These are phyloP conservation scores for Drosophila stalkeri DNA, from an alignment of 2,888 invertebrate species.

Conservation along the genomic window DNA sequence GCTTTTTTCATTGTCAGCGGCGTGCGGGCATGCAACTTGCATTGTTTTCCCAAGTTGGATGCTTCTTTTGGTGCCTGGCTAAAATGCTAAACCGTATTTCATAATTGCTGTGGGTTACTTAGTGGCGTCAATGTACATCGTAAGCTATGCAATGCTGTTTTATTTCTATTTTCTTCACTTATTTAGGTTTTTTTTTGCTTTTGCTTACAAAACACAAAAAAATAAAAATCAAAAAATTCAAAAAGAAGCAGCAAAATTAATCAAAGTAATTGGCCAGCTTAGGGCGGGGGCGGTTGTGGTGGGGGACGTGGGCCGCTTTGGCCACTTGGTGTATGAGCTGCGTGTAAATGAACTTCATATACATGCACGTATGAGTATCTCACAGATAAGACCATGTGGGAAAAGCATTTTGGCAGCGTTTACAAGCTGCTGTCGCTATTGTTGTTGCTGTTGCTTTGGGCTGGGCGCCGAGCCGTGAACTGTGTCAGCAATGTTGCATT, in stretches of 20 bases:
- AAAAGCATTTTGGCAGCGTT: constrained; percentile 75
- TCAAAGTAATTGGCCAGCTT: constrained; percentile 68
- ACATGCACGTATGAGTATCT: constrained; percentile 44
- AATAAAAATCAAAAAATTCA: not conserved
- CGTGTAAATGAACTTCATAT: constrained; percentile 76
- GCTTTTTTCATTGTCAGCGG: constrained; percentile 73
- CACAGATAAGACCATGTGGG: constrained; percentile 63
- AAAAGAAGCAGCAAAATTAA: constrained; percentile 59
- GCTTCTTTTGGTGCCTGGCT: constrained; percentile 51
- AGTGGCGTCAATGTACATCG: constrained; percentile 66
- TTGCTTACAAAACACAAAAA: constrained; percentile 21
- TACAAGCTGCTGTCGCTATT: constrained; percentile 30
- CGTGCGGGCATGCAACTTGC: constrained; percentile 78
- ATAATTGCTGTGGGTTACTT: constrained; percentile 67
- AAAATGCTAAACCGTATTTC: constrained; percentile 77
- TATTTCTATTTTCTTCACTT: not conserved
- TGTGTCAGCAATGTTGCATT: constrained; percentile 72
- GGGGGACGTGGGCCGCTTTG: constrained; percentile 27
- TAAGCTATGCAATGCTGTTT: constrained; percentile 36
- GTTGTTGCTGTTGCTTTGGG: constrained; percentile 38
- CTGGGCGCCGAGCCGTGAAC: constrained; percentile 70
- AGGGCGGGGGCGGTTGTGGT: constrained; percentile 11
- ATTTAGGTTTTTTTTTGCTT: constrained; percentile 28
- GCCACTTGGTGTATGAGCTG: constrained; percentile 52
- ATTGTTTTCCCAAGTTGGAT: constrained; percentile 51